A percentile compares a stretch with the other conserved stretches of the same genome.
Evolutionary conservation across 2,113 vertebrate genomes (phyloP).

Genomic region (Clarias magur): DNA sequence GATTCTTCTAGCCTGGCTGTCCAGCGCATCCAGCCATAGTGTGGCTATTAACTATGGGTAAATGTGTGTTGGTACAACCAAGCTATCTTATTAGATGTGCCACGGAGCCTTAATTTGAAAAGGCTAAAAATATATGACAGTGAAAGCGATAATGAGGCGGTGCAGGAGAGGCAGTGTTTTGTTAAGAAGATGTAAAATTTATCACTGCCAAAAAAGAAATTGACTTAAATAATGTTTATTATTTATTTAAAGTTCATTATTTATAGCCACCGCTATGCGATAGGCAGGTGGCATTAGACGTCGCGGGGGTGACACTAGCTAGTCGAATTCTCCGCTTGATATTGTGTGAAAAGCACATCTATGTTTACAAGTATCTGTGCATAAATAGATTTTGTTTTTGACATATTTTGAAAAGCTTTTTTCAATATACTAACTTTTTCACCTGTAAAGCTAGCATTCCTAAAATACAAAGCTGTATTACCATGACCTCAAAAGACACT

Average conservation of each 20-base stretch:
- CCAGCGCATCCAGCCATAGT: neutral
- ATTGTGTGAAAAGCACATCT: neutral
- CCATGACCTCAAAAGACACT: neutral
- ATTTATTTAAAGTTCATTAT: neutral
- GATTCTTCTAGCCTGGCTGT: neutral
- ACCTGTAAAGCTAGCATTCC: neutral
- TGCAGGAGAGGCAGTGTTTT: neutral
- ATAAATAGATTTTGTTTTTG: constrained; percentile 49
- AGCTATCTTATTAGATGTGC: neutral
- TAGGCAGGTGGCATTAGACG: neutral
- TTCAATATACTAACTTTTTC: neutral
- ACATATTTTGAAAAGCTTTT: neutral
- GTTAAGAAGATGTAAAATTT: neutral
- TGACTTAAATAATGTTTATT: constrained; percentile 4
- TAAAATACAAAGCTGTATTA: neutral
- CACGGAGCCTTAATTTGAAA: neutral
- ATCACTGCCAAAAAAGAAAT: neutral
- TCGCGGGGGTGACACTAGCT: neutral
- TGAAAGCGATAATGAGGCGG: neutral
- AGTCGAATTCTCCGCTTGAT: neutral
- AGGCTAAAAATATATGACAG: neutral
- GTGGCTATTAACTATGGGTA: neutral
- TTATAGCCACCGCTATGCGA: too few relatives aligned
- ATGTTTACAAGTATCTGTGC: constrained; percentile 39
- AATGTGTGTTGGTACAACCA: neutral